Evolutionary conservation across 2,113 vertebrate genomes (phyloP).

Genomic region (Chloroceryle aenea): DNA sequence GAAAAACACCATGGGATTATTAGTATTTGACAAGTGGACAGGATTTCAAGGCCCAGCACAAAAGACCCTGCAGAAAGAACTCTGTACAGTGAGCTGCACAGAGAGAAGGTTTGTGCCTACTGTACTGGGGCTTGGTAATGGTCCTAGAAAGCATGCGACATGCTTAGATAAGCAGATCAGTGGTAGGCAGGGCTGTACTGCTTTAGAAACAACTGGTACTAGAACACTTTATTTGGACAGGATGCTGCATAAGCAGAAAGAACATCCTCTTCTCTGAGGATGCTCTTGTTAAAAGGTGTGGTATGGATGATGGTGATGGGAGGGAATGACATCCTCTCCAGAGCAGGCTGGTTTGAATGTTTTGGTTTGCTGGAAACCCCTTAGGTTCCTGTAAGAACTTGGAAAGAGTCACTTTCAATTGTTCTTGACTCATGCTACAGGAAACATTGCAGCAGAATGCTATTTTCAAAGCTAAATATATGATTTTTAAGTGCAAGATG

Average conservation of each 20-base stretch:
- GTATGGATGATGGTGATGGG: neutral
- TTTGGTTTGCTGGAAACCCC: neutral
- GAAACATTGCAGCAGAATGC: neutral
- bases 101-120: neutral
- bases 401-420: neutral
- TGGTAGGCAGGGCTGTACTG: neutral
- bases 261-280: neutral
- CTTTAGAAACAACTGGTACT: neutral
- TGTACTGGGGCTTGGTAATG: neutral
- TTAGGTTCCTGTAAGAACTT: neutral
- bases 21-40: conserved; percentile 19
- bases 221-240: neutral
- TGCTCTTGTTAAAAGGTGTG: neutral
- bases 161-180: neutral
- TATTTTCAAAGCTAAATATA: neutral
- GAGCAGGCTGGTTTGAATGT: neutral
- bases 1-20: conserved; percentile 4
- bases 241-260: neutral
- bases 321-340: neutral
- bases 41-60: conserved; percentile 27
- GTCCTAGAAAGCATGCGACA: neutral
- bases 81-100: neutral
- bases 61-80: conserved; percentile 6
- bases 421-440: neutral
- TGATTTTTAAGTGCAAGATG: neutral